These are phyloP conservation scores for Polylopha cassiicola DNA, from an alignment of 2,888 invertebrate species.

Conservation along the genomic window DNA sequence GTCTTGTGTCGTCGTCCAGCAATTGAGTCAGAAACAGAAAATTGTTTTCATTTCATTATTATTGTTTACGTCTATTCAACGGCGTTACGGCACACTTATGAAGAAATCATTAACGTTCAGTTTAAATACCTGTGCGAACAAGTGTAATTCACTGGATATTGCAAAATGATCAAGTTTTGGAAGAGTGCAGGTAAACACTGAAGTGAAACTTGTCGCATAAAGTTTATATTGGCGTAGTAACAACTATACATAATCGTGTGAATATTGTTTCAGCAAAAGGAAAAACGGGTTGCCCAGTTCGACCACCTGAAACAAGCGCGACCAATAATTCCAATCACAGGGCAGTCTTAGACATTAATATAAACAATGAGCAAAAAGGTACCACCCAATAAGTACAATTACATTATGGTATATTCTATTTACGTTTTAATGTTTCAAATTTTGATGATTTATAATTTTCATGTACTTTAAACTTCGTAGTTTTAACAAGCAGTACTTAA, in stretches of 20 bases:
- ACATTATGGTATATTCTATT: no score
- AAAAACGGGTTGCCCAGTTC: conserved; percentile 69
- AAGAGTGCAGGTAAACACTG: conserved; percentile 80
- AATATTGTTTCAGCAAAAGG: conserved; percentile 62
- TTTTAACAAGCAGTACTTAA: no score
- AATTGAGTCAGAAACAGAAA: conserved; percentile 28
- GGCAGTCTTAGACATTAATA: conserved; percentile 42
- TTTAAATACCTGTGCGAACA: conserved; percentile 29
- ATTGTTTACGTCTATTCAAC: conserved; percentile 50
- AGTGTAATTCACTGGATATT: conserved; percentile 28
- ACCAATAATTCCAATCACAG: conserved; percentile 34
- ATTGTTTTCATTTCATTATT: conserved; percentile 49
- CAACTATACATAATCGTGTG: conserved; percentile 18
- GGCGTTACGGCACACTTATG: conserved; percentile 41
- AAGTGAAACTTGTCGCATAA: conserved; percentile 21
- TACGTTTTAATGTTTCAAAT: no score
- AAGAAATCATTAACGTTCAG: conserved; percentile 36
- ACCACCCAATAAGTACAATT: no score
- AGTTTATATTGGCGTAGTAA: conserved; percentile 19
- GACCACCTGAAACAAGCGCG: conserved; percentile 59
- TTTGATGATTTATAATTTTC: no score
- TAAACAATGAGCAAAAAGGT: conserved; percentile 54
- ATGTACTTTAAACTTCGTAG: no score
- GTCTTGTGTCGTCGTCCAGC: conserved; percentile 4
- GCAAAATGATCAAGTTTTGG: conserved; percentile 86